These are phyloP conservation scores for Apeltes quadracus DNA, from an alignment of 2,113 vertebrate genomes.

Conservation along the genomic window DNA sequence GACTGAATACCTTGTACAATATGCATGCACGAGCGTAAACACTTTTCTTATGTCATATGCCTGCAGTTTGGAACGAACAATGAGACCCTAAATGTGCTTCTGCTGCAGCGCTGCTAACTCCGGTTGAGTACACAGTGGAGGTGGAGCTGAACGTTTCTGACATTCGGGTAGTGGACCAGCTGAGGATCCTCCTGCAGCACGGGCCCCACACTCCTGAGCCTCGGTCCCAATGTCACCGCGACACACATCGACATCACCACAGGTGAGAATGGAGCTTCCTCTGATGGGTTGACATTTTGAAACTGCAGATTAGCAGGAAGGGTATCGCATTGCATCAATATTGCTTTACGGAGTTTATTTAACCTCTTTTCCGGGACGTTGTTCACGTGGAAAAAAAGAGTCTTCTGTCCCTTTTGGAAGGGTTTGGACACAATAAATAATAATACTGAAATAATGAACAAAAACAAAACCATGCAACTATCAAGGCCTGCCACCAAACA, in stretches of 20 bases:
- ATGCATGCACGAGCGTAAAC: background rate
- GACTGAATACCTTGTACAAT: background rate
- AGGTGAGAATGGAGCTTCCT: constrained; percentile 42
- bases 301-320: background rate
- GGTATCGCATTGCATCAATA: background rate
- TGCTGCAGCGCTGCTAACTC: constrained; percentile 6
- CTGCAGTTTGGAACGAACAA: too few relatives aligned
- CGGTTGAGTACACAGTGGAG: constrained; percentile 43
- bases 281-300: background rate
- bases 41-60: too few relatives aligned
- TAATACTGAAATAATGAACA: background rate
- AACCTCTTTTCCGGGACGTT: background rate
- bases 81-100: background rate
- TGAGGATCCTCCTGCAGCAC: constrained; percentile 32
- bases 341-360: background rate
- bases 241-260: constrained; percentile 56
- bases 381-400: background rate
- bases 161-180: constrained; percentile 27
- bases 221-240: constrained; percentile 45
- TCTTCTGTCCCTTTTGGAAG: background rate
- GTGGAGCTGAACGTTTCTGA: constrained; percentile 61
- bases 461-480: background rate
- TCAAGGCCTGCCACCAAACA: background rate
- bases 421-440: background rate
- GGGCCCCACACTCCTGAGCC: background rate